Evolutionary conservation across 2,797 vertebrate genomes (phyloP).

Genomic region (Podarcis siculus): DNA sequence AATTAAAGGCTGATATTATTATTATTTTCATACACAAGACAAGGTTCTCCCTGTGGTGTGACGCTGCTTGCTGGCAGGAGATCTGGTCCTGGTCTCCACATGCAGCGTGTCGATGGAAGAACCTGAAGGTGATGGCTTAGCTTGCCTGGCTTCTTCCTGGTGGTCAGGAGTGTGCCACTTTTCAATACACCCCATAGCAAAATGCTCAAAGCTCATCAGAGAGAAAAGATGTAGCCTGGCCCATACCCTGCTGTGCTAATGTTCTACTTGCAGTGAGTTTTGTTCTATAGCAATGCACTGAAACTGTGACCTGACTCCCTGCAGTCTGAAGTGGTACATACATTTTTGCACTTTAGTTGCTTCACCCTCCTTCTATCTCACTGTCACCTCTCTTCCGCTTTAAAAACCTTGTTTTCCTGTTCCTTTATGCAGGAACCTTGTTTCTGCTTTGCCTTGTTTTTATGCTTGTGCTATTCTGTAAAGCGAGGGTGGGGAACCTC

Average conservation of each 20-base stretch:
- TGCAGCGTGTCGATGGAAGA: neutral
- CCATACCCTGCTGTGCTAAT: too few relatives aligned
- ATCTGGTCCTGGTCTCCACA: neutral
- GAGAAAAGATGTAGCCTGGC: too few relatives aligned
- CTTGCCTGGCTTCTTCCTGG: too few relatives aligned
- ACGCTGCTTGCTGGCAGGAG: neutral
- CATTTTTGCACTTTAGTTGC: neutral
- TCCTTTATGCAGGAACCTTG: neutral
- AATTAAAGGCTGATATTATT: conserved; percentile 39
- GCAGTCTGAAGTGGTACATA: neutral
- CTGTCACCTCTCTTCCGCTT: neutral
- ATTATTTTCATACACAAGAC: conserved; percentile 11
- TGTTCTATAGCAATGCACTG: neutral
- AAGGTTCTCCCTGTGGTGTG: neutral
- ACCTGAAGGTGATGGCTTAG: too few relatives aligned
- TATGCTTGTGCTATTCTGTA: too few relatives aligned
- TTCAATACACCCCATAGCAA: too few relatives aligned
- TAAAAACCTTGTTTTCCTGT: too few relatives aligned
- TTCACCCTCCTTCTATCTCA: neutral
- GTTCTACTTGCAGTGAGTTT: too few relatives aligned
- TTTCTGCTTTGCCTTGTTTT: too few relatives aligned
- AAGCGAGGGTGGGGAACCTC: too few relatives aligned
- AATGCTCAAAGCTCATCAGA: too few relatives aligned
- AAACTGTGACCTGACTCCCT: neutral
- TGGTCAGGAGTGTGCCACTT: too few relatives aligned